phyloP scores from a whole-genome alignment of 1,140 invertebrate genomes.

The Drosophila albomicans region DNA sequence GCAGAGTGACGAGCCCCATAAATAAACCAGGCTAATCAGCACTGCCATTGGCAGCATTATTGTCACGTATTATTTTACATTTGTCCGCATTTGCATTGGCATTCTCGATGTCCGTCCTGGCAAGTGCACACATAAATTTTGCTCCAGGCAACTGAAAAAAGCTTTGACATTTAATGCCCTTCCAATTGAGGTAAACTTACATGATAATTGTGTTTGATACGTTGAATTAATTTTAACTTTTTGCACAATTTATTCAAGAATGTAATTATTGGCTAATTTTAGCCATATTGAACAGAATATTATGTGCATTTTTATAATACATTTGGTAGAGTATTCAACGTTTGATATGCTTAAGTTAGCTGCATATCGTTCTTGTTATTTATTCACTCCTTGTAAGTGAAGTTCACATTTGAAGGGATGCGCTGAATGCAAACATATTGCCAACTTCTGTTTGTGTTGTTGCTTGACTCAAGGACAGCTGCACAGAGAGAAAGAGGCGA shows the following conservation, averaged over 20 bases:
- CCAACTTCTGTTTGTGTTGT: conserved; percentile 40
- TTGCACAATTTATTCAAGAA: background rate
- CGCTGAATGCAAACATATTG: conserved; percentile 64
- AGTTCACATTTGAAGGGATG: conserved; percentile 64
- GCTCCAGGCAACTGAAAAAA: conserved; percentile 30
- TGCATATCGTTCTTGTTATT: conserved; percentile 56
- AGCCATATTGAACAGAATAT: background rate
- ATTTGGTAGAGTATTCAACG: conserved; percentile 15
- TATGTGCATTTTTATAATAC: background rate
- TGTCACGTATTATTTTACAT: conserved; percentile 78
- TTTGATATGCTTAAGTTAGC: background rate
- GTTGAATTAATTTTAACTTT: background rate
- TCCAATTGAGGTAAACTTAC: background rate
- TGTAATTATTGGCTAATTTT: no score
- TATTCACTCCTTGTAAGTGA: conserved; percentile 72
- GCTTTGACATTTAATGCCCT: conserved; percentile 10
- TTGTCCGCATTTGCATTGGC: conserved; percentile 64
- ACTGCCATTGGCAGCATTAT: conserved; percentile 72
- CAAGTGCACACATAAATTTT: conserved; percentile 62
- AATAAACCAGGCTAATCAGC: conserved; percentile 77
- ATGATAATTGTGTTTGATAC: background rate
- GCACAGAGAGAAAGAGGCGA: conserved; percentile 1
- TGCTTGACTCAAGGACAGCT: conserved; percentile 37
- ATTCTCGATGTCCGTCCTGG: conserved; percentile 43
- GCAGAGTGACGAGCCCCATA: conserved; percentile 35